A percentile compares a stretch with the other conserved stretches of the same genome.
Conservation (phyloP, 2,888 invertebrate species). For the Perizoma flavofasciatum region DNA sequence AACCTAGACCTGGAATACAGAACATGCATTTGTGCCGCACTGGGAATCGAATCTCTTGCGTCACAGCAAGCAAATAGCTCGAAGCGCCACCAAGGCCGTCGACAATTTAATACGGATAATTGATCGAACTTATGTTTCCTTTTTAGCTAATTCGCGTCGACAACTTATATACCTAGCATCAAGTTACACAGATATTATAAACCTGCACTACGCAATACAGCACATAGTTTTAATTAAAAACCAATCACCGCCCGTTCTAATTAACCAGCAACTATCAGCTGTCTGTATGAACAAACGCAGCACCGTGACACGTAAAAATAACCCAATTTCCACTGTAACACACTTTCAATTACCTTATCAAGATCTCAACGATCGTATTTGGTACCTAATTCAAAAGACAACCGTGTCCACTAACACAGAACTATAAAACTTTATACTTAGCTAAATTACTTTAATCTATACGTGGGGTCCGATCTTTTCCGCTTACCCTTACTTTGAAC, state of each 20-base stretch:
- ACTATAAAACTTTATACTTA: conserved; percentile 70
- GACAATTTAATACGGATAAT: no score
- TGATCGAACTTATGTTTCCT: no score
- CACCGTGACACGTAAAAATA: conserved; percentile 56
- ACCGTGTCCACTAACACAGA: conserved; percentile 78
- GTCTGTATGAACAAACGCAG: conserved; percentile 40
- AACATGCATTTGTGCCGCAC: no score
- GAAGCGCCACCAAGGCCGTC: no score
- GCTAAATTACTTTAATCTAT: conserved; percentile 76
- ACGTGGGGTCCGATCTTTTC: conserved; percentile 71
- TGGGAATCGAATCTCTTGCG: no score
- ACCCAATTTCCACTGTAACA: conserved; percentile 40
- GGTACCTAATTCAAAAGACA: conserved; percentile 74
- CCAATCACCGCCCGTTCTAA: conserved; percentile 17
- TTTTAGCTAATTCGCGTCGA: no score
- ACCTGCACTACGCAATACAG: conserved; percentile 8
- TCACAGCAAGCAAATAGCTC: no score
- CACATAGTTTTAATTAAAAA: not conserved
- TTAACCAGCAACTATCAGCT: conserved; percentile 32
- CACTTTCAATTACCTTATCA: conserved; percentile 44
- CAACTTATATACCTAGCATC: no score
- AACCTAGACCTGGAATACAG: no score
- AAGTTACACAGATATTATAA: no score
- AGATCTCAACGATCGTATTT: conserved; percentile 69
- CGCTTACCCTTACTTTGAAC: conserved; percentile 44